Conservation (phyloP, 2,113 vertebrate species). For the Uropsilus gracilis region DNA sequence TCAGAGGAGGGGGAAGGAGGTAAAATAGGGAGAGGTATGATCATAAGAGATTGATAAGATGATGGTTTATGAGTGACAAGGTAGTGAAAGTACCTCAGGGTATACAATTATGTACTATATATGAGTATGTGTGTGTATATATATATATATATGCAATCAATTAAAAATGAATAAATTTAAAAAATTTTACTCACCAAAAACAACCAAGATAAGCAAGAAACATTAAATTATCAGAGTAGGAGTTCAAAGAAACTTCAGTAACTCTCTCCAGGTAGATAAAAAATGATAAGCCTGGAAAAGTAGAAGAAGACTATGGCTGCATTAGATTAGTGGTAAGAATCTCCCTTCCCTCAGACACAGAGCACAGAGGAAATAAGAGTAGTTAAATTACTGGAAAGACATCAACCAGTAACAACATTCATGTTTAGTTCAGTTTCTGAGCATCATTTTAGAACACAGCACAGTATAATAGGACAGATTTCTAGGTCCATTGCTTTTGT, state of each 20-base stretch:
- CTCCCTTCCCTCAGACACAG: neutral
- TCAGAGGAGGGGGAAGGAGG: too few relatives aligned
- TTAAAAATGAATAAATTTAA: too few relatives aligned
- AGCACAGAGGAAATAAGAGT: too few relatives aligned
- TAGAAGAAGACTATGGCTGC: neutral
- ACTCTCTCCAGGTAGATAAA: neutral
- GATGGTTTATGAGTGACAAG: too few relatives aligned
- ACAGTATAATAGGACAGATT: neutral
- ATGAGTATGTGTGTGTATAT: too few relatives aligned
- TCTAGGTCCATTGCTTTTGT: too few relatives aligned
- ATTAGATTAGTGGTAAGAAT: neutral
- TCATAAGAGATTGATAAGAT: too few relatives aligned
- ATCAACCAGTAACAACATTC: neutral
- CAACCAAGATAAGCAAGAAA: neutral
- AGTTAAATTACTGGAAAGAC: neutral
- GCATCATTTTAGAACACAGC: neutral
- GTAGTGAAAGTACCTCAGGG: too few relatives aligned
- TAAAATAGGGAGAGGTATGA: too few relatives aligned
- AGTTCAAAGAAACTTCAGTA: neutral
- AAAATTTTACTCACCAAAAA: neutral
- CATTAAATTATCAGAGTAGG: neutral
- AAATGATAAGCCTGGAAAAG: neutral
- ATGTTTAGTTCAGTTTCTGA: neutral
- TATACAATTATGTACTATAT: too few relatives aligned
- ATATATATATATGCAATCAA: too few relatives aligned